Base-by-base conservation (phyloP, 2,888 invertebrate genomes). In the Chymomyza procnemis region DNA sequence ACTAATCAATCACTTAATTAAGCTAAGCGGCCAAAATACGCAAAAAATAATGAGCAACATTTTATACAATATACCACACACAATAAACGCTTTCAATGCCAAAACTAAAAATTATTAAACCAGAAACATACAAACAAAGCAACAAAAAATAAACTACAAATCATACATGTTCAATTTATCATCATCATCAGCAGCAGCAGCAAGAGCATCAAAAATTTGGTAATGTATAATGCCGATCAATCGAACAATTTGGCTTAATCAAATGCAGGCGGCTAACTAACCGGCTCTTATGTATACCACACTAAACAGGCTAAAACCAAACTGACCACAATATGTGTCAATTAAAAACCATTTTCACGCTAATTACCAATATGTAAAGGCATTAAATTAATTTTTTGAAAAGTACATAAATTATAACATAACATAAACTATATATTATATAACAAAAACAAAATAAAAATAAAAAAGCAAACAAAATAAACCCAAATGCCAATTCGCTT, bases 311-410 rank as follows among this genome's bases (percentile, higher is more conserved):
- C 64, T 59, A 52, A 52, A 64, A 64, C 46, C 52, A 52, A 61
- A 55, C 59, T 14, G 73, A 74, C 78, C 79, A 67, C 76, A 84
- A 78, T 79, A 79, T 78, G 79, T 84, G 72, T 86, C 88, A 86
- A 86, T 86, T 87, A 86, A 80, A 86, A 84, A 75, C 76, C 76
- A 82, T 79, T 85, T 86, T 78, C 60, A 73, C 71, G 72, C 76
- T 81, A 78, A 78, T 78, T 74, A 78, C 68, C 59, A 55, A 56
- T 21, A 55, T 8, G 34, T 41, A 41, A 41, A 41, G 34, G 34
- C 34, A 46, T 69, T 74, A 56, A 71, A 54, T 56, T 48, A 48
- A 55, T 56, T 16, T 62, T 54, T 61, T 9, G 18, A 18, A 50
- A 46, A 54, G 71, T 48, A 69, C 67, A 80, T 48, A 64, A 58